phyloP scores from a whole-genome alignment of 1,140 invertebrate species.

The Zaprionus gabonicus region DNA sequence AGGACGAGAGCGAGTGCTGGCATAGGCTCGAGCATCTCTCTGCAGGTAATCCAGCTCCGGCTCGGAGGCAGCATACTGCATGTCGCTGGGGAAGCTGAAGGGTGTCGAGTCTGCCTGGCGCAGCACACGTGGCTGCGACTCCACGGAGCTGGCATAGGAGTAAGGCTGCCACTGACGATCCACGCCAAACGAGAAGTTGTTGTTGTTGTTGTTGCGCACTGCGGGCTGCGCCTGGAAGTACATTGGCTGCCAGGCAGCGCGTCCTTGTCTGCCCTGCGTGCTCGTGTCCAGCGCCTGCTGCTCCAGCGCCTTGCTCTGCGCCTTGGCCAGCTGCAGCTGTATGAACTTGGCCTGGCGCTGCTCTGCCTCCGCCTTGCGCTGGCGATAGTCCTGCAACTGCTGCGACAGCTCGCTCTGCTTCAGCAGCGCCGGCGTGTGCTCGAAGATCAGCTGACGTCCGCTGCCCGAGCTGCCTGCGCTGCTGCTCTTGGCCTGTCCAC shows the following conservation, averaged over 20 bases:
- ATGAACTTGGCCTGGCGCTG: conserved; percentile 70
- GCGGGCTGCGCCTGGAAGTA: conserved; percentile 39
- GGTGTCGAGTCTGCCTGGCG: conserved; percentile 31
- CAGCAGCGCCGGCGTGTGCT: conserved; percentile 70
- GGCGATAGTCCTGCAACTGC: conserved; percentile 60
- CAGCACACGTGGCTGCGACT: conserved; percentile 35
- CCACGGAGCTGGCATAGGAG: conserved; percentile 24
- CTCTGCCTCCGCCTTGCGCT: conserved; percentile 71
- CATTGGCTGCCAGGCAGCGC: conserved; percentile 43
- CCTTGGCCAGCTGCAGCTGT: conserved; percentile 69
- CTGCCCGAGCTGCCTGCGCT: conserved; percentile 2
- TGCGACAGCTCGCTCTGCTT: conserved; percentile 67
- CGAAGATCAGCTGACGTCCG: conserved; percentile 56
- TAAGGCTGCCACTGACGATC: conserved; percentile 62
- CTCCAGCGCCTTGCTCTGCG: conserved; percentile 61
- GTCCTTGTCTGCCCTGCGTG: conserved; percentile 45
- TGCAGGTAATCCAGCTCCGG: conserved; percentile 32
- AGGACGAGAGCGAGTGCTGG: conserved; percentile 36
- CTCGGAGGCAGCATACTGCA: conserved; percentile 60
- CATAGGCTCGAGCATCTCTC: conserved; percentile 56
- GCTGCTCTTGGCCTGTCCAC: conserved; percentile 6
- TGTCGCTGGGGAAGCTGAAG: conserved; percentile 51
- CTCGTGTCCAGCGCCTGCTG: conserved; percentile 40
- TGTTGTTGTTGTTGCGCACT: conserved; percentile 36
- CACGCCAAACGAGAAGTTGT: conserved; percentile 36